Percentiles rank a stretch among this genome's conserved stretches.
These are phyloP conservation scores for Saxidomus purpurata DNA, from an alignment of 1,140 invertebrate genomes.

Conservation along the genomic window DNA sequence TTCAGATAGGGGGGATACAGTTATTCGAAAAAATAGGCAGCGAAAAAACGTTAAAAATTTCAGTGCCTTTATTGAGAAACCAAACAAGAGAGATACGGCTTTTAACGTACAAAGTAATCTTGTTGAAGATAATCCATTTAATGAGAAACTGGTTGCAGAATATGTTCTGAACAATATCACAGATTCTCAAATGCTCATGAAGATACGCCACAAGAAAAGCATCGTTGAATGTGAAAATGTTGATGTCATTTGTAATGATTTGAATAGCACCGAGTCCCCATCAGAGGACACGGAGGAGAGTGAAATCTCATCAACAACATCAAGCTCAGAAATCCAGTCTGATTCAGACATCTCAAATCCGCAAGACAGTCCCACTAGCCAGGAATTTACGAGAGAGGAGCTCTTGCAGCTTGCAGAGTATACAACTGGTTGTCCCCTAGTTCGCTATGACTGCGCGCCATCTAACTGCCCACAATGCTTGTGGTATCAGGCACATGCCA, in stretches of 20 bases:
- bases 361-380: conserved; percentile 37
- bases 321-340: conserved; percentile 81
- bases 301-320: conserved; percentile 81
- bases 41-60: conserved; percentile 82
- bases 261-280: conserved; percentile 76
- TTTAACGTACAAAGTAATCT: conserved; percentile 44
- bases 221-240: conserved; percentile 84
- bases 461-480: conserved; percentile 82
- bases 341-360: conserved; percentile 74
- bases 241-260: conserved; percentile 85
- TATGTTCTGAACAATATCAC: conserved; percentile 80
- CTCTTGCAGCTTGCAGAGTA: conserved; percentile 81
- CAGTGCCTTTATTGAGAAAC: conserved; percentile 83
- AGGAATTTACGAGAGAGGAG: conserved; percentile 77
- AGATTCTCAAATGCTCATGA: conserved; percentile 62
- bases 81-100: conserved; percentile 59
- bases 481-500: conserved; percentile 70
- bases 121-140: conserved; percentile 45
- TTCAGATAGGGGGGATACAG: conserved; percentile 50
- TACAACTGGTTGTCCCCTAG: conserved; percentile 83
- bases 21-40: conserved; percentile 53
- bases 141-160: conserved; percentile 75
- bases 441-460: conserved; percentile 80
- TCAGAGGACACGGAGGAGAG: conserved; percentile 79
- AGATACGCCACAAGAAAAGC: conserved; percentile 71